Evolutionary conservation across 2,888 invertebrate species (phyloP), one percentile per base, ranked within the genome.

Genomic region (Cordylochernes scorpioides): DNA sequence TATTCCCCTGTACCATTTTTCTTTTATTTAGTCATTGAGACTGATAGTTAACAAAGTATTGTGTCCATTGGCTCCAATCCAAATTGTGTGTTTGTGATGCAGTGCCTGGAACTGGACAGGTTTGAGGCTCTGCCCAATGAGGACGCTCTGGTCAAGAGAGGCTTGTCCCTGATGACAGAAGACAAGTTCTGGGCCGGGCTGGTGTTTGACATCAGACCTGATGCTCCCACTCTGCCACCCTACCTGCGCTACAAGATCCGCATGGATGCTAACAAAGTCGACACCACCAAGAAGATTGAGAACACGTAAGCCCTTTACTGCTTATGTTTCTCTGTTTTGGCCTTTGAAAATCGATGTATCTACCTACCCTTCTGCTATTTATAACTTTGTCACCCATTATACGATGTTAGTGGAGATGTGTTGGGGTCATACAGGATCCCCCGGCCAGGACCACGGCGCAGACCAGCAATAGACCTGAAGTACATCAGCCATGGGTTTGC

Each of bases 401-500:
- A 9, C n/a, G 19, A 19, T 4, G 4, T 9, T 5, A n/a, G 3
- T n/a, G n/a, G n/a, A n/a, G n/a, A n/a, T n/a, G n/a, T n/a, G n/a
- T n/a, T n/a, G n/a, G n/a, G n/a, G n/a, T 30, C 29, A 30, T 32
- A 10, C 24, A 39, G 38, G 28, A 31, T 38, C 21, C 38, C 34
- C 16, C 32, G 46, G 5, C 49, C 48, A 19, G 45, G 46, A 2
- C 48, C 51, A 1, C 39, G 54, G 12, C 31, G 46, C n/a, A 40
- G 51, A 19, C 52, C 55, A 1, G 40, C 48, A 3, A 44, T 49
- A 21, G 59, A 61, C 40, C 38, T 60, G 27, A 64, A 64, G 43
- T 65, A 65, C 47, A 45, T 63, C 27, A 56, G 59, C 2, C 68
- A 68, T 32, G 82, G 82, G 5, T 82, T 82, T 53, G 61, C 73